phyloP scores from a whole-genome alignment of 1,140 invertebrate genomes.

The Halictus rubicundus region DNA sequence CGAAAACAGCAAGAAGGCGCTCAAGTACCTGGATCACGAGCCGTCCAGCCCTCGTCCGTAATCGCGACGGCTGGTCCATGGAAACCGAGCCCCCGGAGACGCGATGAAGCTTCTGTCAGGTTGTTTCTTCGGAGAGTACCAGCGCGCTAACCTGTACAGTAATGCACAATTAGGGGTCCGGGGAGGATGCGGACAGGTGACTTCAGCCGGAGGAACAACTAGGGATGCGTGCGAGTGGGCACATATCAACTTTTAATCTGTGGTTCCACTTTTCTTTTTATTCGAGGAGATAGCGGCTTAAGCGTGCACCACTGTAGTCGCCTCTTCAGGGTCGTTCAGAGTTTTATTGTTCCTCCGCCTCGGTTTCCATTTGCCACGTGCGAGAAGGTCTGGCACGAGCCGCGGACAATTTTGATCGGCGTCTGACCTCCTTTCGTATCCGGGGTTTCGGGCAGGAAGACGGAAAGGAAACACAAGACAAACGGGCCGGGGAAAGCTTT shows the following conservation, averaged over 20 bases:
- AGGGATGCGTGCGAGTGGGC: no score
- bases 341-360: not conserved
- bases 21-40: conserved; percentile 69
- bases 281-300: no score
- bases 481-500: not conserved
- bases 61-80: not conserved
- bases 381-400: not conserved
- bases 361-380: not conserved
- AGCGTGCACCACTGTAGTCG: no score
- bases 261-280: no score
- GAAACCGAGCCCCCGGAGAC: not conserved
- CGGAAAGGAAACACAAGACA: not conserved
- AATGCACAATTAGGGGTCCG: no score
- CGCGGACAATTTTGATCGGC: not conserved
- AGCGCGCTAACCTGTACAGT: no score
- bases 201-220: no score
- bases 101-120: no score
- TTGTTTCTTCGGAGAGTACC: no score
- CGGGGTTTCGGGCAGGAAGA: not conserved
- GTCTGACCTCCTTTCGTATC: not conserved
- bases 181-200: no score
- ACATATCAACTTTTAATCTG: no score
- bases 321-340: not conserved
- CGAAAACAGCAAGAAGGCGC: conserved; percentile 84
- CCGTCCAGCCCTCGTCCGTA: not conserved